Percentiles rank a stretch among this genome's conserved stretches.
phyloP scores from a whole-genome alignment of 2,888 invertebrate genomes.

The Petrophora chlorosata region DNA sequence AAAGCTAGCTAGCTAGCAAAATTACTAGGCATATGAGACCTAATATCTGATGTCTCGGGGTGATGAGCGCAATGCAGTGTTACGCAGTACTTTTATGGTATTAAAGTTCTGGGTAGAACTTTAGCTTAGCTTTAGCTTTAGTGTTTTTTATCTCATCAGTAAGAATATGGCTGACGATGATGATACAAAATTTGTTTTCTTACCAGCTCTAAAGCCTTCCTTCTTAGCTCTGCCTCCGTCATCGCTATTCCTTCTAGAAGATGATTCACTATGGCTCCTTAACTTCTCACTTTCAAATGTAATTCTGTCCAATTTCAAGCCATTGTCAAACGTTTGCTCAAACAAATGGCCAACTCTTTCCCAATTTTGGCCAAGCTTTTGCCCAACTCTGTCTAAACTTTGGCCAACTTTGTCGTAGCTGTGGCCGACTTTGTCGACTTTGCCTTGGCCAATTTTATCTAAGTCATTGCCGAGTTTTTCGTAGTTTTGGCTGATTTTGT shows the following conservation, averaged over 20 bases:
- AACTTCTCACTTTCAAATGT: constrained; percentile 69
- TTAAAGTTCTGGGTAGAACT: too few relatives aligned
- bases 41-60: too few relatives aligned
- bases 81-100: too few relatives aligned
- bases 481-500: constrained; percentile 34
- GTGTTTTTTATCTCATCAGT: too few relatives aligned
- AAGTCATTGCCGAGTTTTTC: constrained; percentile 28
- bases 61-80: too few relatives aligned
- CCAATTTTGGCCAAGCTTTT: constrained; percentile 33
- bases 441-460: constrained; percentile 21
- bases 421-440: constrained; percentile 15
- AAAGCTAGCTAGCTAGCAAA: too few relatives aligned
- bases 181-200: too few relatives aligned
- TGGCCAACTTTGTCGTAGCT: constrained; percentile 29
- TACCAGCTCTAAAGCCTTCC: constrained; percentile 62
- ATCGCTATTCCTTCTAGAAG: constrained; percentile 74
- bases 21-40: too few relatives aligned
- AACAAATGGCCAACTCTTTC: constrained; percentile 44
- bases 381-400: constrained; percentile 27
- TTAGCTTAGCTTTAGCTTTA: too few relatives aligned
- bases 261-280: constrained; percentile 64
- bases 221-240: constrained; percentile 58
- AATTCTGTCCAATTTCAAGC: constrained; percentile 56
- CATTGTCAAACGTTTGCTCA: constrained; percentile 47
- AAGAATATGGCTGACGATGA: too few relatives aligned